phyloP scores from a whole-genome alignment of 2,888 invertebrate genomes.

The Oscheius sp. region DNA sequence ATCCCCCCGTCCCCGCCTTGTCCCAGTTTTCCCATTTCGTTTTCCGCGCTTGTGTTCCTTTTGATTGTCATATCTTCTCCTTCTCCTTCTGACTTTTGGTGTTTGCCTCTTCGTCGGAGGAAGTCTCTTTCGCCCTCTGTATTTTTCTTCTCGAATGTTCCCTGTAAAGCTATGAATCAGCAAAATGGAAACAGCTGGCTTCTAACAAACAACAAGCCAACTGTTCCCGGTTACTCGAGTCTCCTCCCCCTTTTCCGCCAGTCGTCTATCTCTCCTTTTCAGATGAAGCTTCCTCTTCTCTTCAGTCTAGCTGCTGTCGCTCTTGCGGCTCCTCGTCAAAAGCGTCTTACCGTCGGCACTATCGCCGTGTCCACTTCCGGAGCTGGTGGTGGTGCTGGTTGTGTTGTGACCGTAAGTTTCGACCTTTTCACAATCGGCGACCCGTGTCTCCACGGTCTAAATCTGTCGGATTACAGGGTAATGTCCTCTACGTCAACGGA shows the following conservation, averaged over 20 bases:
- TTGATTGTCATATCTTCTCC: too few species aligned
- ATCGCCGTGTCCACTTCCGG: conserved; percentile 62
- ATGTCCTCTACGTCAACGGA: conserved; percentile 68
- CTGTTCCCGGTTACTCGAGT: conserved; percentile 33
- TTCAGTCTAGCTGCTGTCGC: conserved; percentile 37
- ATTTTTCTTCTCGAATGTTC: conserved; percentile 24
- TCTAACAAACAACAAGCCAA: conserved; percentile 8
- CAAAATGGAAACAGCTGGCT: conserved; percentile 5
- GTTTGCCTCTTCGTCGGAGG: too few species aligned
- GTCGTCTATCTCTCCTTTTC: conserved; percentile 14
- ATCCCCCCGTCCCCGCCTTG: conserved; percentile 37
- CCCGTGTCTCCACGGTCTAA: neutral
- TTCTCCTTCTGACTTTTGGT: too few species aligned
- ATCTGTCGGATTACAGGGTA: conserved; percentile 45
- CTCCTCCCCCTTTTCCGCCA: conserved; percentile 15
- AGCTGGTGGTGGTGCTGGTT: conserved; percentile 67
- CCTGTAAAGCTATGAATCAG: neutral
- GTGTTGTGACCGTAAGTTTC: conserved; percentile 67
- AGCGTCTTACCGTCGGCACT: conserved; percentile 61
- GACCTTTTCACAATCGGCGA: too few species aligned
- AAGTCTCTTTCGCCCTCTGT: conserved; percentile 35
- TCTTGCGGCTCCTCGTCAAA: conserved; percentile 56
- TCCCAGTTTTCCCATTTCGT: conserved; percentile 29
- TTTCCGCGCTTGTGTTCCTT: conserved; percentile 23
- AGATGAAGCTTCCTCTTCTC: conserved; percentile 36